Evolutionary conservation across 2,888 invertebrate genomes (phyloP), one percentile per base, ranked within the genome.

Genomic region (Parapristionchus giblindavisi): DNA sequence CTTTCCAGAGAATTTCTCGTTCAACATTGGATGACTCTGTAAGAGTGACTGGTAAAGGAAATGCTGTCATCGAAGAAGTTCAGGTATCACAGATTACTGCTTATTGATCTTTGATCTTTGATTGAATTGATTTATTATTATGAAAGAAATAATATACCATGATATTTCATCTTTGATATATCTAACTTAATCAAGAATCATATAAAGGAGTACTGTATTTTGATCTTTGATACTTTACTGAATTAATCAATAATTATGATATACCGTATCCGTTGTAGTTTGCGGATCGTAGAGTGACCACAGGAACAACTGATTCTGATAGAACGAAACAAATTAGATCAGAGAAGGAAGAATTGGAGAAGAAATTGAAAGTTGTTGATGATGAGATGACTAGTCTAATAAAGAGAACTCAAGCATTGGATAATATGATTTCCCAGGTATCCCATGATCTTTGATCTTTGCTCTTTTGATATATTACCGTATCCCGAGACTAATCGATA

Each of bases 11-110:
- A 4, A 34, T 60, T 36, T 60, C 60, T n/a, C 8, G 27, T 6
- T 60, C 60, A 11, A 32, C 36, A n/a, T 36, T 34, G 8, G 60
- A 72, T 29, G 81, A 82, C 38, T 84, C 85, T 0, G 77, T 86
- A 38, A 75, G 86, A 14, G 83, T 86, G 21, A 82, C 84, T 32
- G 81, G 85, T 51, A 76, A 52, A 34, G 80, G 84, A 24, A 77
- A 79, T 3, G 85, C 81, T 3, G 75, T 76, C 21, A 84, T 84
- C 61, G 82, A 84, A 60, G 84, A 84, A 72, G 85, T 86, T 2
- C 77, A 78, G 48, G 81, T 71, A 60, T 48, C 6, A 32, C 32
- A 5, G n/a, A 11, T 21, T 43, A 43, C 48, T 8, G 48, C 17
- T 14, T n/a, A n/a, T 58, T 17, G 29, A 2, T 29, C 14, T 58